Evolutionary conservation across 1,140 invertebrate species (phyloP).

Genomic region (Hycleus cichorii): DNA sequence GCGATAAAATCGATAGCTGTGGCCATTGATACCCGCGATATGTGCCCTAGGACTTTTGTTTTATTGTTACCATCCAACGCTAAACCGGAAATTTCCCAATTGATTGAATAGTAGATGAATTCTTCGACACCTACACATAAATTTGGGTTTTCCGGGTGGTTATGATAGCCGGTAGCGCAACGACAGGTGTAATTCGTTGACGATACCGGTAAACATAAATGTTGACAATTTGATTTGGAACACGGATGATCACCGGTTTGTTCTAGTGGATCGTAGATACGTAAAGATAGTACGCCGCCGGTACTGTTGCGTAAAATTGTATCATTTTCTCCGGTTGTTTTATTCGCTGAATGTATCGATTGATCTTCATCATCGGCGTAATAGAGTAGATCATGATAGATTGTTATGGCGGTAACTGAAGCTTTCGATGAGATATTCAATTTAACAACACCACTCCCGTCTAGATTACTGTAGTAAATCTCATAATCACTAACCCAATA

Average conservation of each 20-base stretch:
- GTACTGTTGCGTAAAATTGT: constrained; percentile 43
- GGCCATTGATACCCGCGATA: constrained; percentile 68
- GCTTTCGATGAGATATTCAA: constrained; percentile 33
- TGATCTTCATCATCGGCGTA: constrained; percentile 52
- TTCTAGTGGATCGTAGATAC: constrained; percentile 60
- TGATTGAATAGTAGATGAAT: constrained; percentile 69
- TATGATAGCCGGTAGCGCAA: constrained; percentile 67
- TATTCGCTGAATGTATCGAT: constrained; percentile 51
- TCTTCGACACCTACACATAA: constrained; percentile 51
- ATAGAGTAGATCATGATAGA: constrained; percentile 51
- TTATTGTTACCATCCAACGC: constrained; percentile 44
- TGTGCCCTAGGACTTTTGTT: constrained; percentile 60
- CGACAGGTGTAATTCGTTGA: constrained; percentile 51
- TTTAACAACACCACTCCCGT: constrained; percentile 41
- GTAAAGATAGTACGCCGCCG: constrained; percentile 52
- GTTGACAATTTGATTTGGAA: constrained; percentile 57
- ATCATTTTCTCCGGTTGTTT: constrained; percentile 41
- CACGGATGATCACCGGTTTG: constrained; percentile 52
- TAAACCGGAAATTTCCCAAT: constrained; percentile 68
- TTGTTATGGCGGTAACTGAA: constrained; percentile 49
- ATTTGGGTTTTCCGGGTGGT: constrained; percentile 46
- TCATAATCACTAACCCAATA: constrained; percentile 63
- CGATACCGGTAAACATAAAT: constrained; percentile 69
- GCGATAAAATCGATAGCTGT: constrained; percentile 70
- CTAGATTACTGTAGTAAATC: constrained; percentile 60